Conservation (phyloP, 2,113 vertebrate genomes). For the Apodemus speciosus region DNA sequence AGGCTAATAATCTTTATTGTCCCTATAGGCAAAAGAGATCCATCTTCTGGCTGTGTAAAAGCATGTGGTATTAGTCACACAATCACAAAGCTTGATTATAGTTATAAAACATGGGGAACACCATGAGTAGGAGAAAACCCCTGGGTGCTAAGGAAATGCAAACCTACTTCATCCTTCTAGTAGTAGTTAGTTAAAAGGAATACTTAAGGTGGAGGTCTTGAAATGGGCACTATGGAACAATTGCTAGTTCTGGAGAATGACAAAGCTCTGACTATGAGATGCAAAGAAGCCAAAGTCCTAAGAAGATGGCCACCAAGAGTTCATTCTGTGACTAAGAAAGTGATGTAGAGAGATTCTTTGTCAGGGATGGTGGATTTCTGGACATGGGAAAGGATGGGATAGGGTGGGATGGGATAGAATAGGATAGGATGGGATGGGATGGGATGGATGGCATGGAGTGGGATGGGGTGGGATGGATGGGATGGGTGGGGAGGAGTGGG, state of each 20-base stretch:
- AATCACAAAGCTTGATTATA: neutral
- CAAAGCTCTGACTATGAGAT: neutral
- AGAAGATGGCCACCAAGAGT: neutral
- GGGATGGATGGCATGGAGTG: accelerated
- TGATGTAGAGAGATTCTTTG: neutral
- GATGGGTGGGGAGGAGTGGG: neutral
- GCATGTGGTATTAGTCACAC: neutral
- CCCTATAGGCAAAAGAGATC: neutral
- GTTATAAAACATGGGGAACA: neutral
- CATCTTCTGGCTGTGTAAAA: neutral
- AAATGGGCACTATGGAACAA: neutral
- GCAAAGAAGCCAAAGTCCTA: neutral
- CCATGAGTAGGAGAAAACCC: neutral
- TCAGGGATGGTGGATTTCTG: neutral
- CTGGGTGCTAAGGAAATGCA: neutral
- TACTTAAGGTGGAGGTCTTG: neutral
- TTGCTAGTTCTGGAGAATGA: neutral
- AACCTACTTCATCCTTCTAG: neutral
- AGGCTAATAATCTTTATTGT: neutral
- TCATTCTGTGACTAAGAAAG: neutral
- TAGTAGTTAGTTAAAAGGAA: neutral
- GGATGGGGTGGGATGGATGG: neutral
- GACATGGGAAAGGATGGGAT: neutral
- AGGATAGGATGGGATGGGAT: accelerated
- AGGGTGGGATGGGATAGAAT: neutral